Evolutionary conservation across 2,797 vertebrate genomes (phyloP).

Genomic region (Amblyraja radiata): DNA sequence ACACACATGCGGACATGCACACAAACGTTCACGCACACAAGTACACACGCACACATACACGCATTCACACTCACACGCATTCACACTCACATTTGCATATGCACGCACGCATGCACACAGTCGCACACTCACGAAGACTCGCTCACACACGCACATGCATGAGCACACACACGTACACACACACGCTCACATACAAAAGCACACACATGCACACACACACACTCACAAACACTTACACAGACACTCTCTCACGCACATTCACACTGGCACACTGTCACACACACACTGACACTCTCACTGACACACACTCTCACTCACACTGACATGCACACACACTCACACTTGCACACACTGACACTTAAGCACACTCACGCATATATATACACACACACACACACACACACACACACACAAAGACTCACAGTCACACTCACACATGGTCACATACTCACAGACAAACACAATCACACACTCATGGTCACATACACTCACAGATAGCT

Average conservation of each 20-base stretch:
- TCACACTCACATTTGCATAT: background rate
- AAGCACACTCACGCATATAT: background rate
- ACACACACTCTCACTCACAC: background rate
- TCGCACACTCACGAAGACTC: background rate
- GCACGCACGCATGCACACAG: too few relatives aligned
- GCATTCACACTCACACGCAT: background rate
- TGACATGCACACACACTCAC: background rate
- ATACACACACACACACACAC: too few relatives aligned
- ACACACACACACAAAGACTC: background rate
- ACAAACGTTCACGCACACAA: background rate
- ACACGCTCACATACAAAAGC: too few relatives aligned
- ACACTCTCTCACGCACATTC: background rate
- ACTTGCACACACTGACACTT: background rate
- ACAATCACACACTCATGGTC: too few relatives aligned
- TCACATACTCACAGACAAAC: too few relatives aligned
- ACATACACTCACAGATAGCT: too few relatives aligned
- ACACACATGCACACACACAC: background rate
- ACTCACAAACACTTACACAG: background rate
- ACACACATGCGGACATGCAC: background rate
- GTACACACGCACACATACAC: too few relatives aligned
- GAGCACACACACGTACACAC: too few relatives aligned
- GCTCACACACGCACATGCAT: background rate
- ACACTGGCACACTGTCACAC: background rate
- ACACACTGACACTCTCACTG: background rate
- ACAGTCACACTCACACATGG: background rate